Evolutionary conservation across 2,797 vertebrate species (phyloP).

Genomic region (Sebastiscus albofasciatus): DNA sequence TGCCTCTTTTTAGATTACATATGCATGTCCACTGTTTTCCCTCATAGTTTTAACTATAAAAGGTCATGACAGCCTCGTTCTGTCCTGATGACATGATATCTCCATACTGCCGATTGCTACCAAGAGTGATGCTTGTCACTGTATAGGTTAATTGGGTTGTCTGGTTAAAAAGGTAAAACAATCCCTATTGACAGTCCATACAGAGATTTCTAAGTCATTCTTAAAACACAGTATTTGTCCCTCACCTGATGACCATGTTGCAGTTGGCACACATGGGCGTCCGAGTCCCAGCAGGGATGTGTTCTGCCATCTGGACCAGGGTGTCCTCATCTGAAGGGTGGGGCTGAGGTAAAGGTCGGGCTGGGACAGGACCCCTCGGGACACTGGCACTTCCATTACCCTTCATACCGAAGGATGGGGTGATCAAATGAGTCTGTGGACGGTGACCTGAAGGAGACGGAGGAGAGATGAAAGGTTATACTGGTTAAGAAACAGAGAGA

Average conservation of each 20-base stretch:
- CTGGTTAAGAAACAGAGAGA: background rate
- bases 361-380: slow-evolving; percentile 53
- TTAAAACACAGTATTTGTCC: background rate
- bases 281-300: slow-evolving; percentile 93
- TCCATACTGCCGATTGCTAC: background rate
- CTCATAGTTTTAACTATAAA: background rate
- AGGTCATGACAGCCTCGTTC: background rate
- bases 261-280: slow-evolving; percentile 96
- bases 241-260: slow-evolving; percentile 93
- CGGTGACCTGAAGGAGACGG: slow-evolving; percentile 49
- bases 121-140: background rate
- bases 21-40: background rate
- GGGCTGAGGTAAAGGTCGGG: slow-evolving; percentile 70
- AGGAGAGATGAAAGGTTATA: background rate
- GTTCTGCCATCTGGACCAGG: slow-evolving; percentile 94
- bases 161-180: background rate
- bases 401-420: slow-evolving; percentile 82
- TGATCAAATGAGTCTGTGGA: slow-evolving; percentile 55
- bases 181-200: background rate
- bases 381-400: slow-evolving; percentile 73
- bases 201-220: background rate
- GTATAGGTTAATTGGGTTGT: background rate
- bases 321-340: slow-evolving; percentile 88
- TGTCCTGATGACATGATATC: background rate
- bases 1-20: background rate